phyloP scores from a whole-genome alignment of 2,113 vertebrate genomes.

The Apeltes quadracus region DNA sequence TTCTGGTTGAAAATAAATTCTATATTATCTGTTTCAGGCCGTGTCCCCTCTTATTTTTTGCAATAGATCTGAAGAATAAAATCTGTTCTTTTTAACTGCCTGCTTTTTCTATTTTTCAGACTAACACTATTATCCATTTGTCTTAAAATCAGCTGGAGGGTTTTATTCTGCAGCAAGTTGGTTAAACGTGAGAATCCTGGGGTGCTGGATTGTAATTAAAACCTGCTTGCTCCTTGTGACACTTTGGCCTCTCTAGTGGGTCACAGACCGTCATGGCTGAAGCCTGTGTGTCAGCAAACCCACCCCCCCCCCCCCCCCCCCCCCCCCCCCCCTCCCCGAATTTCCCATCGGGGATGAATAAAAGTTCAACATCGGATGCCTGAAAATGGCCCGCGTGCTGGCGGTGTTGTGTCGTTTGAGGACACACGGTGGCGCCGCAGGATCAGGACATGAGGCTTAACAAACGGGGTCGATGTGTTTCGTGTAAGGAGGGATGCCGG shows the following conservation, averaged over 20 bases:
- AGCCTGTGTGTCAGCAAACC: conserved; percentile 20
- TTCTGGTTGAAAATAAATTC: conserved; percentile 99
- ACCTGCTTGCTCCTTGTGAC: neutral
- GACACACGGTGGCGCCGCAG: conserved; percentile 68
- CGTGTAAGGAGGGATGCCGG: neutral
- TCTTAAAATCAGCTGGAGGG: too few relatives aligned
- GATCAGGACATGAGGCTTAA: conserved; percentile 10
- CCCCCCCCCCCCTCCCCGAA: conserved; percentile 3
- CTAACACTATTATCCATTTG: too few relatives aligned
- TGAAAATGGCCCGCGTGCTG: conserved; percentile 4
- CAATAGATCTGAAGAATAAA: conserved; percentile 76
- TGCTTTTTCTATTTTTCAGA: conserved; percentile 28
- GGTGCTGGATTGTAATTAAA: conserved; percentile 19
- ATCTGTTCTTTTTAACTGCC: conserved; percentile 68
- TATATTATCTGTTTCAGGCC: conserved; percentile 94
- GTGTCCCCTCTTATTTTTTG: conserved; percentile 87
- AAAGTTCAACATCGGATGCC: conserved; percentile 45
- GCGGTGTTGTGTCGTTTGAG: neutral
- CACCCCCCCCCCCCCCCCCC: conserved; percentile 2
- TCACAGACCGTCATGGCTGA: neutral
- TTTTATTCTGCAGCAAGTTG: conserved; percentile 5
- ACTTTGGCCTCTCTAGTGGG: neutral
- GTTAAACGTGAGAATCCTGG: conserved; percentile 5
- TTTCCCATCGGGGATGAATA: conserved; percentile 44
- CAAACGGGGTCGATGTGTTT: neutral